Conservation (phyloP, 1,140 invertebrate genomes). For the Sinella curviseta region DNA sequence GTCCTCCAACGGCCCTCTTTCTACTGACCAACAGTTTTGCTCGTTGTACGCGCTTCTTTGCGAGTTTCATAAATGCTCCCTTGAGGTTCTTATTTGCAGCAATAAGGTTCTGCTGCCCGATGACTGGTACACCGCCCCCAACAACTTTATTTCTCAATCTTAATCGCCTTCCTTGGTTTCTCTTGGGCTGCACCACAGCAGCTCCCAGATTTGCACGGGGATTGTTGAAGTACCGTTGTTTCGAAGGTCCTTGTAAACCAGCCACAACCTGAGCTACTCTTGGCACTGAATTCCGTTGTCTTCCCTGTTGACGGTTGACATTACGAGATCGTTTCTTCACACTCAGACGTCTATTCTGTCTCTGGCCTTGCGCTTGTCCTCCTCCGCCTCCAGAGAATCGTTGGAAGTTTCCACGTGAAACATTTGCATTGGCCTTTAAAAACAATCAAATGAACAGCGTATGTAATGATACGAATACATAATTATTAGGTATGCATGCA, state of each 20-base stretch:
- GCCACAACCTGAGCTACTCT: background rate
- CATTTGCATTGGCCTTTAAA: background rate
- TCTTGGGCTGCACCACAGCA: background rate
- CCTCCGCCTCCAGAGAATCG: background rate
- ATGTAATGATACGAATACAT: too few relatives aligned
- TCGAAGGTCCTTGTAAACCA: background rate
- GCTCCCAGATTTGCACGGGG: background rate
- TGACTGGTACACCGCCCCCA: background rate
- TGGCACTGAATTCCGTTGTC: background rate
- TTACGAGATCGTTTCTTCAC: background rate
- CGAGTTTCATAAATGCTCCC: constrained; percentile 21
- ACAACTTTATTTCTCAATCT: background rate
- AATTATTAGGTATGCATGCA: too few relatives aligned
- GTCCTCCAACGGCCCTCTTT: constrained; percentile 8
- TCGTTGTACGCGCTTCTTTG: constrained; percentile 31
- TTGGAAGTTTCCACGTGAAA: background rate
- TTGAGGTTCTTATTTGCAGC: background rate
- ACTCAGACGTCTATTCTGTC: background rate
- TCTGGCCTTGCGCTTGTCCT: background rate
- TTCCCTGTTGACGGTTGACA: background rate
- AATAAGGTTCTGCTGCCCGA: background rate
- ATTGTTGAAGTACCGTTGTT: background rate
- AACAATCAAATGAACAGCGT: background rate
- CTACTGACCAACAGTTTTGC: constrained; percentile 28
- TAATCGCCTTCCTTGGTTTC: background rate